phyloP scores from a whole-genome alignment of 2,888 invertebrate species.

The Galerucella pusilla region DNA sequence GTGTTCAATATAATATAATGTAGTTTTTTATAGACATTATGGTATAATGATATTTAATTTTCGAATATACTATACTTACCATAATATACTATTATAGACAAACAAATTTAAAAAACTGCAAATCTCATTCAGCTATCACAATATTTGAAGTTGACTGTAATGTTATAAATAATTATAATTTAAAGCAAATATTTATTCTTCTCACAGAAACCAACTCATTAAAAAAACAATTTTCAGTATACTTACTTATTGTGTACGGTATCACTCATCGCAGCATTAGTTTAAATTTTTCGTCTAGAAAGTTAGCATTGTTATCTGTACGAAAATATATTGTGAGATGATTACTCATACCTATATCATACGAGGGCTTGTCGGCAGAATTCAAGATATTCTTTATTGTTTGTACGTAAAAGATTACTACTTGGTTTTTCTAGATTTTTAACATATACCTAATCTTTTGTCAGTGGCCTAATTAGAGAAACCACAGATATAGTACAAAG shows the following conservation, averaged over 20 bases:
- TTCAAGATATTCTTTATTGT: not conserved
- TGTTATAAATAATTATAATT: not conserved
- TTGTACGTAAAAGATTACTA: no score
- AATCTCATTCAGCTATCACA: no score
- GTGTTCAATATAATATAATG: no score
- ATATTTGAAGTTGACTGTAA: not conserved
- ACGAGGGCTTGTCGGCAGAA: not conserved
- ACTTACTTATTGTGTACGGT: not conserved
- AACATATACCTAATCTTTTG: no score
- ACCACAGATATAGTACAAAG: no score
- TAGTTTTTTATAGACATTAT: no score
- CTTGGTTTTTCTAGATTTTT: no score
- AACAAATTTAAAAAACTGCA: not conserved
- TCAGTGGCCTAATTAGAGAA: no score
- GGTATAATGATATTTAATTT: no score
- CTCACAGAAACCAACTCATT: not conserved
- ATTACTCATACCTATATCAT: not conserved
- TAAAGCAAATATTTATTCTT: conserved; percentile 4
- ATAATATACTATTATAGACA: no score
- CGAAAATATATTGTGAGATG: not conserved
- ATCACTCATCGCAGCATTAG: not conserved
- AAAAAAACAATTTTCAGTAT: not conserved
- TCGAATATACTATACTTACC: not conserved
- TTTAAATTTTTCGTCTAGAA: not conserved
- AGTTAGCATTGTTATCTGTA: conserved; percentile 1